Conservation (phyloP, 2,888 invertebrate species). For the Lapara coniferarum region DNA sequence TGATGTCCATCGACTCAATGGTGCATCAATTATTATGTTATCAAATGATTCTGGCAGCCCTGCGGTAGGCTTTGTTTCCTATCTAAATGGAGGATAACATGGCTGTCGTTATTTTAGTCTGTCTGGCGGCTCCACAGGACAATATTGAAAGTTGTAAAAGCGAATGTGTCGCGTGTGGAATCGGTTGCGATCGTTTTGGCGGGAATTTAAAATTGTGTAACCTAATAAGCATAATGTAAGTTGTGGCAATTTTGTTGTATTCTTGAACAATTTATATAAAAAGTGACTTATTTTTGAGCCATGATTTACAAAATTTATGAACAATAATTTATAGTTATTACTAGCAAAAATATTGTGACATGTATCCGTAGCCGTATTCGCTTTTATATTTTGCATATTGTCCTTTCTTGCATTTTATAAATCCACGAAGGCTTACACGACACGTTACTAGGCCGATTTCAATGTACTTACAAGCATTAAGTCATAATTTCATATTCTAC, state of each 20-base stretch:
- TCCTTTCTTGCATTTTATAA: not conserved
- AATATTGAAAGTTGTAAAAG: slow-evolving; percentile 22
- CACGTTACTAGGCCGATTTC: slow-evolving; percentile 10
- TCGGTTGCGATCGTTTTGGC: not conserved
- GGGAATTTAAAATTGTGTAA: not conserved
- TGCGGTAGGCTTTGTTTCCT: not conserved
- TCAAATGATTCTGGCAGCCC: not conserved
- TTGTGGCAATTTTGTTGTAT: not conserved
- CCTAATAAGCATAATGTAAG: not conserved
- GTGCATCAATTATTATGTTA: not conserved
- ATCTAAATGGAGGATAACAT: slow-evolving; percentile 12
- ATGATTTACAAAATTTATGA: too few relatives aligned
- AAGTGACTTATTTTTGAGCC: too few relatives aligned
- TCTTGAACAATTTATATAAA: not conserved
- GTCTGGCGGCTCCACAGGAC: not conserved
- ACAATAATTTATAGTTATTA: too few relatives aligned
- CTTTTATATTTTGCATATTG: slow-evolving; percentile 6
- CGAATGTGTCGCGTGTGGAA: slow-evolving; percentile 10
- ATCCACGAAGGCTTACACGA: slow-evolving; percentile 12
- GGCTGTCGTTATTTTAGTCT: not conserved
- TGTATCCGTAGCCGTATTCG: not conserved
- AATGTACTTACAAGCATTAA: not conserved
- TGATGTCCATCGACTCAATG: not conserved
- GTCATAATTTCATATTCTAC: not conserved
- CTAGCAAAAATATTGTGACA: not conserved